Base-by-base conservation (phyloP, 2,888 invertebrate genomes). In the Dugesia japonica region DNA sequence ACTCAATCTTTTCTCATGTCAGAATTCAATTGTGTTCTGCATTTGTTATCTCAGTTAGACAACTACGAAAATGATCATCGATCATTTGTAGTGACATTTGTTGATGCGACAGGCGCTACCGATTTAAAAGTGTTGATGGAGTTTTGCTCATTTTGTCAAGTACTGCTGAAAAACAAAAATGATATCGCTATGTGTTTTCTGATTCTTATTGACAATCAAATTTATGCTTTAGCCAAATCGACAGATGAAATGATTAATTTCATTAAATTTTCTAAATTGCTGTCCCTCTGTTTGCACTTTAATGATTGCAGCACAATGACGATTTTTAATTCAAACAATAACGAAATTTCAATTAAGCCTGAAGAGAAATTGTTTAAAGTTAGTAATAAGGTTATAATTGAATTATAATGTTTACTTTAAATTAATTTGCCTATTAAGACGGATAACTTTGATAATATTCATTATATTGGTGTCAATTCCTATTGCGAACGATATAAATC, bases 71-170 rank as follows among this genome's bases (percentile, higher is more conserved):
- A 56, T 56, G 56, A 56, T 56, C 56, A 23, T 7, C 56, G 56
- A 56, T 56, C 56, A 9, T 56, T 56, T 56, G n/a, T 56, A 9
- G 56, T 56, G 23, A 56, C 56, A 13, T 56, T 56, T 23, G 56
- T 56, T 7, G 56, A 56, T 56, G 56, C 56, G n/a, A 56, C 56
- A 9, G 56, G 56, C n/a, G 17, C 56, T 4, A 56, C 56, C 7
- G 56, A 56, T n/a, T 23, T 56, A n/a, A 56, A 56, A 23, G 56
- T 56, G n/a, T 56, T 56, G n/a, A 56, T 56, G 23, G 56, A 56
- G 56, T 56, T 56, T 56, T 56, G 56, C 56, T 56, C 56, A 56
- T 56, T 56, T 56, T 56, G 56, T 56, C 56, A 56, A 4, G 23
- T 56, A 13, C 56, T 56, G n/a, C n/a, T 56, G n/a, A 56, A 56